Evolutionary conservation across 2,888 invertebrate genomes (phyloP).

Genomic region (Limulus polyphemus): DNA sequence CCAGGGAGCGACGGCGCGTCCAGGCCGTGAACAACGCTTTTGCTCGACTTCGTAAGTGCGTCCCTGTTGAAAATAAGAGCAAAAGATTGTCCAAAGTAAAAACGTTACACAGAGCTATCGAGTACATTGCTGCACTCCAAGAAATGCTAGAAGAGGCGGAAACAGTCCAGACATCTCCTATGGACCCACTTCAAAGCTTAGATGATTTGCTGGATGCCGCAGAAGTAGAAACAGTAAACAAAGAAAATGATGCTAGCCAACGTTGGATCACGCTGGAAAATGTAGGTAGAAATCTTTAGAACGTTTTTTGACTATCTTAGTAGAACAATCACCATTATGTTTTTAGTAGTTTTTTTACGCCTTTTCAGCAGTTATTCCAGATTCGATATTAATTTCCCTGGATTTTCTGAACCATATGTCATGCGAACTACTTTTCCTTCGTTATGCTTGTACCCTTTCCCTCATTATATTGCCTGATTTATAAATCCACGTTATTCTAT

Average conservation of each 20-base stretch:
- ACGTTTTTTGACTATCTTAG: no score
- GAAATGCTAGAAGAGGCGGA: constrained; percentile 33
- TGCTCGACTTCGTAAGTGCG: constrained; percentile 44
- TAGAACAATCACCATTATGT: no score
- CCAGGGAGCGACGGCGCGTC: constrained; percentile 49
- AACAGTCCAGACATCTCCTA: constrained; percentile 10
- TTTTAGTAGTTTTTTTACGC: no score
- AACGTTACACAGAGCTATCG: constrained; percentile 49
- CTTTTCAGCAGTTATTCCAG: no score
- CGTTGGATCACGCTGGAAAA: constrained; percentile 20
- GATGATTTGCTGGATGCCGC: constrained; percentile 9
- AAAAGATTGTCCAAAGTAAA: constrained; percentile 52
- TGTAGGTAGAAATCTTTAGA: constrained; percentile 8
- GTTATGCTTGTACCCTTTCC: no score
- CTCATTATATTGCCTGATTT: no score
- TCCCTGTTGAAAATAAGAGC: constrained; percentile 45
- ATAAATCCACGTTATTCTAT: no score
- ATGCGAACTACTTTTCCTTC: no score
- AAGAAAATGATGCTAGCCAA: constrained; percentile 22
- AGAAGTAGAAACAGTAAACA: constrained; percentile 17
- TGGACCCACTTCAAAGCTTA: background rate
- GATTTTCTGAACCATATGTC: no score
- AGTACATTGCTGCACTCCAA: constrained; percentile 47
- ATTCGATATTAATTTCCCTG: no score
- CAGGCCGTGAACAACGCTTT: constrained; percentile 53